A percentile compares a stretch with the other conserved stretches of the same genome.
phyloP scores from a whole-genome alignment of 2,797 vertebrate species.

The Dermochelys coriacea region DNA sequence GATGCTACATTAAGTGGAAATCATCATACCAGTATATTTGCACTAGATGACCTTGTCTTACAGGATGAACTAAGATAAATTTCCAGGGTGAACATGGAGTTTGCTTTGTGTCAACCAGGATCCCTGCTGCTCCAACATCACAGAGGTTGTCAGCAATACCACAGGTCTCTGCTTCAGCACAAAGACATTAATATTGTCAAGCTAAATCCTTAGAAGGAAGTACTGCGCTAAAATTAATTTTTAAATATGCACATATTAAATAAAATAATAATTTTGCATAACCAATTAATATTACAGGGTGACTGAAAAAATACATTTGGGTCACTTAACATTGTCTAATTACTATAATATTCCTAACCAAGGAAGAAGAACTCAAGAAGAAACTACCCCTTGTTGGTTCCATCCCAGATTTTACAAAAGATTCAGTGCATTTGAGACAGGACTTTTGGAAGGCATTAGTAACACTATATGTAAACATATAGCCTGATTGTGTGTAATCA shows the following conservation, averaged over 20 bases:
- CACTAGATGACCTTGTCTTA: too few species aligned
- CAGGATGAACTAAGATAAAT: too few species aligned
- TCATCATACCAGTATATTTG: too few species aligned
- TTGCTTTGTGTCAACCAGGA: too few species aligned
- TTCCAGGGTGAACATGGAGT: too few species aligned
- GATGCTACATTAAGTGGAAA: too few species aligned
- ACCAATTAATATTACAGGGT: not conserved
- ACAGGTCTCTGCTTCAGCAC: not conserved
- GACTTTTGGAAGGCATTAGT: not conserved
- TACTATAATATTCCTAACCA: not conserved
- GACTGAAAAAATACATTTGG: not conserved
- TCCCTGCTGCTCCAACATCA: not conserved
- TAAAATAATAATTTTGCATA: not conserved
- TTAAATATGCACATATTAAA: not conserved
- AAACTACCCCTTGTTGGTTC: not conserved
- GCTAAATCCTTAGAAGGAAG: not conserved
- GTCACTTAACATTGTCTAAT: not conserved
- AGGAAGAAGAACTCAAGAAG: not conserved
- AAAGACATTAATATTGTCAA: not conserved
- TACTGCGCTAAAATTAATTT: not conserved
- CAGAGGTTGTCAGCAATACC: not conserved
- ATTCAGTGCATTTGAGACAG: not conserved
- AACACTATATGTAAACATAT: not conserved
- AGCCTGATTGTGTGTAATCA: not conserved
- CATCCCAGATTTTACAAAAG: not conserved